phyloP scores from a whole-genome alignment of 2,113 vertebrate species.

The Crotalus tigris region DNA sequence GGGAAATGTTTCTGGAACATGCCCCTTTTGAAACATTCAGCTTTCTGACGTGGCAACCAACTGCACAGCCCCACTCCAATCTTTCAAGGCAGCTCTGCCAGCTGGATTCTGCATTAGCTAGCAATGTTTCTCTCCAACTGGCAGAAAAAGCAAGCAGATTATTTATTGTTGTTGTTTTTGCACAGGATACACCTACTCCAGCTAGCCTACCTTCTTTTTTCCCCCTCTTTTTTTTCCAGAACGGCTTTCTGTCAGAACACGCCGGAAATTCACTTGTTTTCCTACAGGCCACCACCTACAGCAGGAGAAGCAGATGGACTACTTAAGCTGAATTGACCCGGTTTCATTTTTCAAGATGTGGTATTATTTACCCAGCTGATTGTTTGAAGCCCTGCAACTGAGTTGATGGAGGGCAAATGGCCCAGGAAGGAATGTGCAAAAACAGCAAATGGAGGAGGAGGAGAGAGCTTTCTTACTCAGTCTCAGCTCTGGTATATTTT shows the following conservation, averaged over 20 bases:
- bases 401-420: not conserved
- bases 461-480: not conserved
- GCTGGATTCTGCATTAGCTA: not conserved
- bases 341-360: not conserved
- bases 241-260: not conserved
- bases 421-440: not conserved
- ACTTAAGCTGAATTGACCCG: not conserved
- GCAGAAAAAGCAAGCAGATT: not conserved
- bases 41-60: not conserved
- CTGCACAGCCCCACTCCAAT: not conserved
- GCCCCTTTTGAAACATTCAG: not conserved
- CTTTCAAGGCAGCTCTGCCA: not conserved
- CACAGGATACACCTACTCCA: not conserved
- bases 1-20: not conserved
- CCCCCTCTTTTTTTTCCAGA: not conserved
- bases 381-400: not conserved
- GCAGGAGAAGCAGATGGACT: not conserved
- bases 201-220: not conserved
- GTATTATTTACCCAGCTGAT: not conserved
- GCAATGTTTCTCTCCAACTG: not conserved
- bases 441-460: not conserved
- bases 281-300: not conserved
- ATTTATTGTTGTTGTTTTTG: not conserved
- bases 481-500: not conserved
- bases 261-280: no score